Base-by-base conservation (phyloP, 2,888 invertebrate species). In the Eupithecia insigniata region DNA sequence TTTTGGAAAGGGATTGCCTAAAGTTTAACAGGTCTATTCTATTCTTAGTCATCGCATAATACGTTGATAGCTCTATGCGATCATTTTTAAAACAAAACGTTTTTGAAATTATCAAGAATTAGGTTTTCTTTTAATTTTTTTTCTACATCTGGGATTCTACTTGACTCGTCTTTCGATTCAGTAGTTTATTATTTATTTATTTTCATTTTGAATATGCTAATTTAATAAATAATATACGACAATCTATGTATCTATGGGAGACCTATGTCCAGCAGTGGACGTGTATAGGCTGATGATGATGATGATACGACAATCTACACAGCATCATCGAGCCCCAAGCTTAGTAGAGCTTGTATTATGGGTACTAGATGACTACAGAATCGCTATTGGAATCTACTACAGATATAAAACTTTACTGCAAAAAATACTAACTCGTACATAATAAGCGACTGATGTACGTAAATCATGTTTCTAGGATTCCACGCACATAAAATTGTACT, bases 1-100 rank as follows among this genome's bases (percentile, higher is more conserved):
- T 71, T 64, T 71, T 67, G 34, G 71, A 67, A 71, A 71, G 58
- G 67, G 64, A 67, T 64, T 67, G 67, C 43, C 43, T 67, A n/a
- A 39, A 64, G 32, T 43, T 71, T 67, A 71, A 71, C 61, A 22
- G 34, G 18, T 62, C 34, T 62, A 62, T 62, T 32, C n/a, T 34
- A 61, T n/a, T 61, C 61, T 61, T 28, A 26, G 26, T 60, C 14
- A 28, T 43, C 43, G 43, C 12, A 43, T 12, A 43, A 43, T 43
- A 18, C 43, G n/a, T 30, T 30, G 30, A 60, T 30, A 30, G 32
- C 10, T 32, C 32, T 61, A 6, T 32, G 34, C 26, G 14, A 26
- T 26, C 7, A 55, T 5, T 26, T 26, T 10, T 22, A 55, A 46
- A 55, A 55, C 14, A 55, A 4, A 8, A 1, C 8, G 51, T n/a